Percentiles rank a stretch among this genome's conserved stretches.
These are phyloP conservation scores for Catocala nupta DNA, from an alignment of 2,888 invertebrate genomes.

Conservation along the genomic window DNA sequence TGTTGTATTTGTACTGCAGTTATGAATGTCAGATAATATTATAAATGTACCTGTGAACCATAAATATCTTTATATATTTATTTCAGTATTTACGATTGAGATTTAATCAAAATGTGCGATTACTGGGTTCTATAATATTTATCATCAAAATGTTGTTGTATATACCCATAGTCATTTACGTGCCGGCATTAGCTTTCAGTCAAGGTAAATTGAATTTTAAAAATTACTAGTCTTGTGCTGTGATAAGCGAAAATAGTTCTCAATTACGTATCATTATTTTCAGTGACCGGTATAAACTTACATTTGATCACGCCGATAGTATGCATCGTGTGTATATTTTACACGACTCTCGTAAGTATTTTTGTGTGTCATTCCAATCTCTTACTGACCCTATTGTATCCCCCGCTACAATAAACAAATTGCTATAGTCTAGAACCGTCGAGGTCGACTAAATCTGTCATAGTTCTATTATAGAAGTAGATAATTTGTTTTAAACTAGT, in stretches of 20 bases:
- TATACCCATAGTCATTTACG: slow-evolving; percentile 95
- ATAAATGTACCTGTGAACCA: background rate
- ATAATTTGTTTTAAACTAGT: slow-evolving; percentile 14
- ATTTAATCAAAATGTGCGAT: slow-evolving; percentile 89
- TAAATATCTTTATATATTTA: too few relatives aligned
- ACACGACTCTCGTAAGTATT: slow-evolving; percentile 93
- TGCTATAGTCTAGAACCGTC: slow-evolving; percentile 52
- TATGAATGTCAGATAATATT: background rate
- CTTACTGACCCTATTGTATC: slow-evolving; percentile 56
- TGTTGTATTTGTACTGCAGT: background rate
- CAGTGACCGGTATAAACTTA: slow-evolving; percentile 94
- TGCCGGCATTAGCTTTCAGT: slow-evolving; percentile 94
- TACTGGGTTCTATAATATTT: slow-evolving; percentile 90
- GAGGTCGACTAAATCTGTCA: slow-evolving; percentile 57
- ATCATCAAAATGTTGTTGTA: slow-evolving; percentile 92
- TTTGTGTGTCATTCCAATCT: slow-evolving; percentile 20
- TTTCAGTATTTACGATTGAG: slow-evolving; percentile 89
- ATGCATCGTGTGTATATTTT: slow-evolving; percentile 96
- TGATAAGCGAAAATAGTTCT: background rate
- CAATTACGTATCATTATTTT: slow-evolving; percentile 52
- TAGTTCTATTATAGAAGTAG: slow-evolving; percentile 21
- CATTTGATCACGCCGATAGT: slow-evolving; percentile 93
- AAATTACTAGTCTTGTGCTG: background rate
- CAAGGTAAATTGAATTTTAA: slow-evolving; percentile 87
- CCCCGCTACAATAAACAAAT: slow-evolving; percentile 53